Evolutionary conservation across 1,140 invertebrate genomes (phyloP).

Genomic region (Euwallacea fornicatus): DNA sequence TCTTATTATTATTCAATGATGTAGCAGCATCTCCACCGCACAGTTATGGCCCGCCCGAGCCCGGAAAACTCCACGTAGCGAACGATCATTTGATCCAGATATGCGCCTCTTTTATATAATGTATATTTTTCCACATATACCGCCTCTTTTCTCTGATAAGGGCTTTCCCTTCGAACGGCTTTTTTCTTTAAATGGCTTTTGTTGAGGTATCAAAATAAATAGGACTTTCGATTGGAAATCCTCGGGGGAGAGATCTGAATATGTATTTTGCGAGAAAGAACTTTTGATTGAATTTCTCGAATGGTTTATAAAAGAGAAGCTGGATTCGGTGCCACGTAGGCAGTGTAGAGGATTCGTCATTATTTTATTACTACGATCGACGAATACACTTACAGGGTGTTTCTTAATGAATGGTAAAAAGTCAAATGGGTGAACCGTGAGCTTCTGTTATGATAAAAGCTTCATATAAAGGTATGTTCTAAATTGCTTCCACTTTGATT

Average conservation of each 20-base stretch:
- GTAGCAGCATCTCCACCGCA: conserved; percentile 43
- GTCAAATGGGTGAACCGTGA: too few relatives aligned
- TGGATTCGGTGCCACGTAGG: background rate
- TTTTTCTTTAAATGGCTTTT: conserved; percentile 40
- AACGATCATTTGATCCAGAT: conserved; percentile 39
- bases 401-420: too few relatives aligned
- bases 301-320: conserved; percentile 15
- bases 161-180: conserved; percentile 33
- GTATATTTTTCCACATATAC: conserved; percentile 41
- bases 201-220: conserved; percentile 42
- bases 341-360: background rate
- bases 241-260: conserved; percentile 35
- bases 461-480: too few relatives aligned
- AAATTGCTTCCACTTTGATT: too few relatives aligned
- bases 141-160: conserved; percentile 36
- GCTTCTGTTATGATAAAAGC: too few relatives aligned
- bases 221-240: conserved; percentile 40
- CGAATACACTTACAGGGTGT: too few relatives aligned
- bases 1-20: conserved; percentile 52
- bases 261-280: conserved; percentile 36
- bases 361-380: too few relatives aligned
- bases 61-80: conserved; percentile 37
- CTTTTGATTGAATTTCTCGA: conserved; percentile 39
- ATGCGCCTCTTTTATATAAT: conserved; percentile 41
- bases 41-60: conserved; percentile 44